Conservation (phyloP, 2,888 invertebrate species). For the Cataglyphis rosenhaueri region DNA sequence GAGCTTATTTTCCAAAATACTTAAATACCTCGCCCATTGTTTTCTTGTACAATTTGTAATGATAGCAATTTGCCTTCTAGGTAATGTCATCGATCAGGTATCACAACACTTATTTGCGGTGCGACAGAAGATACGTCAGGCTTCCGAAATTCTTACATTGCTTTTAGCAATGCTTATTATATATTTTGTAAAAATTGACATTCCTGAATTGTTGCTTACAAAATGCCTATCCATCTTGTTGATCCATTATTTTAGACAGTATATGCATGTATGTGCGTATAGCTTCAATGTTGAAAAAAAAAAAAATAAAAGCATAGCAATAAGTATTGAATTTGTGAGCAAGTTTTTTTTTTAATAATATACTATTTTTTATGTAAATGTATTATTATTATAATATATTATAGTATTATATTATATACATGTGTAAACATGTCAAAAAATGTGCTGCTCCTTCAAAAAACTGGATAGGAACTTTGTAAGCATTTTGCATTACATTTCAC, state of each 20-base stretch:
- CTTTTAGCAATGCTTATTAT: slow-evolving; percentile 18
- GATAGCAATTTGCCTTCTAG: slow-evolving; percentile 54
- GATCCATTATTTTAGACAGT: neutral
- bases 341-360: neutral
- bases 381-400: neutral
- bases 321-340: neutral
- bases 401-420: neutral
- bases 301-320: neutral
- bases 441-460: neutral
- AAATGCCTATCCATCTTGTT: slow-evolving; percentile 30
- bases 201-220: slow-evolving; percentile 24
- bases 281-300: neutral
- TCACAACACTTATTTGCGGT: slow-evolving; percentile 46
- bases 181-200: neutral
- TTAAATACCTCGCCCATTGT: neutral
- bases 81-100: slow-evolving; percentile 45
- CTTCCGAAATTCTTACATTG: slow-evolving; percentile 24
- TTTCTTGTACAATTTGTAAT: slow-evolving; percentile 46
- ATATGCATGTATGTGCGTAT: neutral
- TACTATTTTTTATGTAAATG: neutral
- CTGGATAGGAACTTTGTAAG: slow-evolving; percentile 41
- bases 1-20: slow-evolving; percentile 32
- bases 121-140: slow-evolving; percentile 45
- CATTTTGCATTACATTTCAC: neutral
- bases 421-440: neutral